These are phyloP conservation scores for Callyntrura sp. DNA, from an alignment of 2,888 invertebrate species.

Conservation along the genomic window DNA sequence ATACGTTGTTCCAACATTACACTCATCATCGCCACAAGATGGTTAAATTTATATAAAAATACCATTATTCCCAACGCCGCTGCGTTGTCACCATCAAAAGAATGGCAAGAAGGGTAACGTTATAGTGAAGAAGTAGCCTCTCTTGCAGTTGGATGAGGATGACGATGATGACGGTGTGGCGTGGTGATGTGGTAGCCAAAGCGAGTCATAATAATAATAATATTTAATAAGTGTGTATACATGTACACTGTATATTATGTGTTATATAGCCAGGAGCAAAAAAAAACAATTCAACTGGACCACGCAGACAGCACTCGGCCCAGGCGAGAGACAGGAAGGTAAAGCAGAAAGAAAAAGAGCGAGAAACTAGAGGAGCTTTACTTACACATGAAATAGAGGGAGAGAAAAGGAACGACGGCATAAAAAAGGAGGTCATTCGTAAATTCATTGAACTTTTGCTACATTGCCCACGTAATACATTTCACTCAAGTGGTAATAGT, in stretches of 20 bases:
- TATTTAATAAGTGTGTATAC: no score
- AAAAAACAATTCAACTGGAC: conserved; percentile 67
- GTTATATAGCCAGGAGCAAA: background rate
- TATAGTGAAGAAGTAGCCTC: background rate
- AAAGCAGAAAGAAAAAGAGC: conserved; percentile 12
- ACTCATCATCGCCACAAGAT: background rate
- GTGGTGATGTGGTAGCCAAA: background rate
- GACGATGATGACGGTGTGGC: no score
- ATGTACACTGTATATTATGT: no score
- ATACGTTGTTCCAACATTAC: background rate
- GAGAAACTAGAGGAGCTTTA: conserved; percentile 51
- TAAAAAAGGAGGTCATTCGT: conserved; percentile 77
- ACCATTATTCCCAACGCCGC: background rate
- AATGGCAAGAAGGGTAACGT: background rate
- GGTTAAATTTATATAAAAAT: no score
- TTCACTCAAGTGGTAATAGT: conserved; percentile 49
- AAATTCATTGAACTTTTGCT: conserved; percentile 79
- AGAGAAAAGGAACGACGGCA: conserved; percentile 23
- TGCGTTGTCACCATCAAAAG: background rate
- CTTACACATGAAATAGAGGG: conserved; percentile 36
- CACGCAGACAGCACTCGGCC: conserved; percentile 56
- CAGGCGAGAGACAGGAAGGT: conserved; percentile 54
- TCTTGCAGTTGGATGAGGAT: background rate
- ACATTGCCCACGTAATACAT: conserved; percentile 74
- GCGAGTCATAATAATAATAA: background rate